Base-by-base conservation (phyloP, 2,113 vertebrate species). In the Proterorhinus semilunaris region DNA sequence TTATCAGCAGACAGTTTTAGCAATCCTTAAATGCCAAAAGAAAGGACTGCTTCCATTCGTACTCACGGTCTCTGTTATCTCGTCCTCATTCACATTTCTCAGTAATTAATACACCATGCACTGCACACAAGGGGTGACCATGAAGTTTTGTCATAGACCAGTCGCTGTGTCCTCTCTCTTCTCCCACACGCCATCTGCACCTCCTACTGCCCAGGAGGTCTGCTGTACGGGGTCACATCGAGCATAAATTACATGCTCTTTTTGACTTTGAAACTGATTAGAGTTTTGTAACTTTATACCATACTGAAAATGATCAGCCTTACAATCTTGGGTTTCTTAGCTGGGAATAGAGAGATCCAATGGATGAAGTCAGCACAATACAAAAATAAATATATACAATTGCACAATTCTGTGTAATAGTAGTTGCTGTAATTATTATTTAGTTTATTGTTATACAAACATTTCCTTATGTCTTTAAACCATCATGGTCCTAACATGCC, bases 141-240 rank as follows among this genome's bases (percentile, higher is more conserved):
- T 63, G 62, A 48, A 63, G 44, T 63, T 63, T 63, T 21, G 45
- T 47, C n/a, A 47, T 46, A 21, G 45, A 15, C 43, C 42, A 50
- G 49, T 46, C 17, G 9, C 36, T 13, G 17, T 16, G 52, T 62
- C 16, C 45, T 76, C 44, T 58, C 63, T 16, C 58, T 82, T 69
- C 74, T 80, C 83, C 83, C 80, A 87, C 86, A 67, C 51, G 47
- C 78, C 78, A 21, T 65, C 78, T 80, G 83, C 66, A 53, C 59
- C 65, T 72, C 51, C 27, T 10, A 1, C 44, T 46, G 62, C 49
- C 9, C 47, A 10, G 8, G 44, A n/a, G 42, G 46, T 43, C 16
- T 58, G 11, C 0, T 15, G 12, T 46, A 47, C 53, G 42, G 53
- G 2, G 21, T 44, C 15, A 62, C 43, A 62, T 15, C 8, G 6